These are phyloP conservation scores for Cyprinus carpio DNA, from an alignment of 2,113 vertebrate genomes.

Conservation along the genomic window DNA sequence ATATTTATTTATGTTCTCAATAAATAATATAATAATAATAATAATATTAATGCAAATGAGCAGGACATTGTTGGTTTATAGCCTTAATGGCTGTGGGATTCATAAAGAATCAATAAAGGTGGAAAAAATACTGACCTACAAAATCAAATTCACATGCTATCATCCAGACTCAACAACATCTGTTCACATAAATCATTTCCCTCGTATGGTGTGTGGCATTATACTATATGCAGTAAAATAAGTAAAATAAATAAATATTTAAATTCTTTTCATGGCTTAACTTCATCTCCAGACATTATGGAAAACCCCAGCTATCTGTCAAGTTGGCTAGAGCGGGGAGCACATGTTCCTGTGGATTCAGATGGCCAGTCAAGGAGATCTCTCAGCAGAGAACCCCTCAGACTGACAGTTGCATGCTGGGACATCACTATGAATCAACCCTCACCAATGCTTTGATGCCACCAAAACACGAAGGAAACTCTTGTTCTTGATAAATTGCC, in stretches of 20 bases:
- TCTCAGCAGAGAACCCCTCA: conserved; percentile 49
- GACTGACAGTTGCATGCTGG: conserved; percentile 60
- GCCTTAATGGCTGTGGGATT: not conserved
- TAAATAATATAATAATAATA: too few species aligned
- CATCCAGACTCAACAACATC: not conserved
- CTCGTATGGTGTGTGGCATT: conserved; percentile 12
- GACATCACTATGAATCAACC: conserved; percentile 52
- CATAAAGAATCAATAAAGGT: conserved; percentile 1
- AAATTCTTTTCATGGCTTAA: conserved; percentile 4
- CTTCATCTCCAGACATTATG: conserved; percentile 47
- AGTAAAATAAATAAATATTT: conserved; percentile 29
- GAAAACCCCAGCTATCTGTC: conserved; percentile 57
- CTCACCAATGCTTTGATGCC: conserved; percentile 44
- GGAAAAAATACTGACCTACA: not conserved
- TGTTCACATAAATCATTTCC: conserved; percentile 28
- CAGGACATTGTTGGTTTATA: not conserved
- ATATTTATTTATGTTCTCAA: too few species aligned
- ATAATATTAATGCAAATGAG: not conserved
- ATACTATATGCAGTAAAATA: conserved; percentile 10
- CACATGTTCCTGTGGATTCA: conserved; percentile 59
- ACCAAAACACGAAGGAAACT: conserved; percentile 59
- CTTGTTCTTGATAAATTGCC: conserved; percentile 61
- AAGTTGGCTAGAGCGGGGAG: conserved; percentile 52
- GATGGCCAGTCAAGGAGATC: conserved; percentile 65
- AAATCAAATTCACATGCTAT: not conserved